Conservation (phyloP, 2,888 invertebrate species). For the Tenthredo scrophulariae region DNA sequence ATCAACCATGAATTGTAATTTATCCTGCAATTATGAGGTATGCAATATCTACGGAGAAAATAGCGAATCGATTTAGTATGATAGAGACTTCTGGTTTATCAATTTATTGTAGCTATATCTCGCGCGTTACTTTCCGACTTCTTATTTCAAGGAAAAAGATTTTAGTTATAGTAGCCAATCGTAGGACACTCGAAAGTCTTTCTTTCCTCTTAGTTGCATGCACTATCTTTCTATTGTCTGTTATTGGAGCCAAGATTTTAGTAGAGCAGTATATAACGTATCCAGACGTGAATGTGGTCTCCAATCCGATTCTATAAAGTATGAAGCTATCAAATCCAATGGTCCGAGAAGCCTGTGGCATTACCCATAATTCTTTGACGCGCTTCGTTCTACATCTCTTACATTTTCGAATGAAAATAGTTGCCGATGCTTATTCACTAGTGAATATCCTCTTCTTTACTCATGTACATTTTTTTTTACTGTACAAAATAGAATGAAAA, state of each 20-base stretch:
- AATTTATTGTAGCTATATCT: not conserved
- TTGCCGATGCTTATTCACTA: not conserved
- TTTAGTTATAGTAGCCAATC: not conserved
- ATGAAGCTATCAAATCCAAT: constrained; percentile 77
- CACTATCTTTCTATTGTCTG: constrained; percentile 61
- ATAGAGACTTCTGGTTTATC: not conserved
- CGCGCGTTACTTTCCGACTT: not conserved
- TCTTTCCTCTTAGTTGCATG: constrained; percentile 39
- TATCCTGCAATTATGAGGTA: not conserved
- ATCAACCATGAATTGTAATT: constrained; percentile 3
- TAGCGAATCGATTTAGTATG: not conserved
- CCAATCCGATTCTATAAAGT: constrained; percentile 75
- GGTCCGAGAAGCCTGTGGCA: constrained; percentile 73
- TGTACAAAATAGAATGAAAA: not conserved
- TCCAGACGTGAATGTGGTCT: constrained; percentile 69
- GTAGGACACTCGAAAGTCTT: constrained; percentile 7
- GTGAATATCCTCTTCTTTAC: not conserved
- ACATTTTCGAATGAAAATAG: constrained; percentile 17
- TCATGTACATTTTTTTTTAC: not conserved
- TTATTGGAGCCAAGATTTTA: constrained; percentile 67
- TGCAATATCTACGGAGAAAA: not conserved
- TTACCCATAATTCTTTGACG: constrained; percentile 76
- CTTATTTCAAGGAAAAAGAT: not conserved
- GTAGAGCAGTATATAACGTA: constrained; percentile 67
- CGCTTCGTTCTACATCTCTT: constrained; percentile 53